These are phyloP conservation scores for Myiagra hebetior DNA, from an alignment of 2,113 vertebrate species.

Conservation along the genomic window DNA sequence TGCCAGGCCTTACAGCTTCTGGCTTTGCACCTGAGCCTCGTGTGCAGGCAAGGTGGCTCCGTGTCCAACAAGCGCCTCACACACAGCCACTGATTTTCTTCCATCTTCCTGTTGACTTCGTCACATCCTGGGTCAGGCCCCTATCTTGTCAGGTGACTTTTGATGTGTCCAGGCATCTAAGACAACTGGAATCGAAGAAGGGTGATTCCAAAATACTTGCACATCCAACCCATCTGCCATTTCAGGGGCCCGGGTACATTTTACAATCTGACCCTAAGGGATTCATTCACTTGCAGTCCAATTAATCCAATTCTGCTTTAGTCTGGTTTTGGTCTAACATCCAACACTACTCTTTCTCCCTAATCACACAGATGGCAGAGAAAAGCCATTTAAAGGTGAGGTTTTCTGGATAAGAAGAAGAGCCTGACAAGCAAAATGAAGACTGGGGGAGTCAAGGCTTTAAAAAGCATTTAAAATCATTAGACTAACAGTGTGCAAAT, in stretches of 20 bases:
- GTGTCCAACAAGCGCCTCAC: not conserved
- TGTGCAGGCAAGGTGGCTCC: not conserved
- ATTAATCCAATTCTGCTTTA: not conserved
- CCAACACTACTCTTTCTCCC: not conserved
- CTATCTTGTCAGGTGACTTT: not conserved
- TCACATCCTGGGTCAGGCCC: not conserved
- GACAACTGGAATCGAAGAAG: not conserved
- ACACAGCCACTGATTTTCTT: not conserved
- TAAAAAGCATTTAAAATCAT: conserved; percentile 29
- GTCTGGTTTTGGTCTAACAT: not conserved
- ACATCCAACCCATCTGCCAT: not conserved
- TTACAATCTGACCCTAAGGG: not conserved
- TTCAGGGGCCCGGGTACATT: not conserved
- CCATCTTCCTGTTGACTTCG: not conserved
- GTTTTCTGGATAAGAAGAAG: not conserved
- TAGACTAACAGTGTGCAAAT: not conserved
- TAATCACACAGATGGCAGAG: not conserved
- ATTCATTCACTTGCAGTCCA: not conserved
- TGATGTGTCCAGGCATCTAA: not conserved
- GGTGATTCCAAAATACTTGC: not conserved
- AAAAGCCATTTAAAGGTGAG: not conserved
- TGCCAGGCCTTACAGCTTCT: not conserved
- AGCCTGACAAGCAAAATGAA: not conserved
- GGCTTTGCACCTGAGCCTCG: not conserved
- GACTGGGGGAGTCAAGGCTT: not conserved